These are phyloP conservation scores for Tursiops truncatus DNA, from an alignment of 2,113 vertebrate genomes.

Conservation along the genomic window DNA sequence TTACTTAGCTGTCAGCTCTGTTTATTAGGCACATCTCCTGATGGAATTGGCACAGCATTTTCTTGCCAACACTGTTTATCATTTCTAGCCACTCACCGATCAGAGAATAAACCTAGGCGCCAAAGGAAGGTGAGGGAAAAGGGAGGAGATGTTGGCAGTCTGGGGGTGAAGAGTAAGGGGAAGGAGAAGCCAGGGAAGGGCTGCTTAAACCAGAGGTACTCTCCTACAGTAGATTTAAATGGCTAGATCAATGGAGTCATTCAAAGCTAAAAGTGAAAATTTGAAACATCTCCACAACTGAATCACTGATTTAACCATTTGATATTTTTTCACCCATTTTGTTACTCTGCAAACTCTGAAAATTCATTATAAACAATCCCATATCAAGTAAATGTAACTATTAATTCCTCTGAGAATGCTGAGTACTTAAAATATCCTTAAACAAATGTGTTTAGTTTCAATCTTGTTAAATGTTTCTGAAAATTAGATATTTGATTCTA, in stretches of 20 bases:
- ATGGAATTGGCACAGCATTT: not conserved
- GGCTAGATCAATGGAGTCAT: not conserved
- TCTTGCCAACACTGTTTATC: not conserved
- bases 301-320: not conserved
- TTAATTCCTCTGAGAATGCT: not conserved
- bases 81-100: not conserved
- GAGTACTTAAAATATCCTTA: not conserved
- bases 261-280: not conserved
- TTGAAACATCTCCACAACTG: not conserved
- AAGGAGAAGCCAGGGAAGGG: not conserved
- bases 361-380: not conserved
- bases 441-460: not conserved
- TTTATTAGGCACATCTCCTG: slow-evolving; percentile 19
- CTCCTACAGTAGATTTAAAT: not conserved
- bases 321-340: not conserved
- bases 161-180: fast-evolving
- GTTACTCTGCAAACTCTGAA: not conserved
- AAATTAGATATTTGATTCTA: slow-evolving; percentile 25
- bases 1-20: slow-evolving; percentile 48
- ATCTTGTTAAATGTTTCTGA: slow-evolving; percentile 11
- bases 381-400: not conserved
- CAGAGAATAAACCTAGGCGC: not conserved
- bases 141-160: not conserved
- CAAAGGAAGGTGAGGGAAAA: not conserved
- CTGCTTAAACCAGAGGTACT: not conserved